Evolutionary conservation across 2,888 invertebrate species (phyloP).

Genomic region (Macropis europaea): DNA sequence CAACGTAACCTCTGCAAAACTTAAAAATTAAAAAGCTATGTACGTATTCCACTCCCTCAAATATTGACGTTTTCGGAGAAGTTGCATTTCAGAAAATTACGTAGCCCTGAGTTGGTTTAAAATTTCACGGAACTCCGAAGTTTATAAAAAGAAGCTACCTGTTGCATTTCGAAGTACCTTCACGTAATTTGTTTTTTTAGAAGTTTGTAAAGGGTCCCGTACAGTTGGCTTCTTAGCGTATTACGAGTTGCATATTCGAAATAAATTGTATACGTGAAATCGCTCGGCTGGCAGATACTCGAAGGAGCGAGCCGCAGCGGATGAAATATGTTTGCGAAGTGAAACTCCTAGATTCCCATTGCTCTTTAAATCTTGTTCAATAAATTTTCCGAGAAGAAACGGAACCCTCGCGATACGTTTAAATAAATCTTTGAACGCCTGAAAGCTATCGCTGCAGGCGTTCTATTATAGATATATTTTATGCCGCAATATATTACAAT

Average conservation of each 20-base stretch:
- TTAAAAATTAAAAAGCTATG: too few relatives aligned
- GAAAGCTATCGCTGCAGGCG: conserved; percentile 37
- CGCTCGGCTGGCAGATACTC: neutral
- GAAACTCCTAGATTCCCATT: conserved; percentile 44
- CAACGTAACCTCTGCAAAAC: too few relatives aligned
- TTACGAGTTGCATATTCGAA: conserved; percentile 11
- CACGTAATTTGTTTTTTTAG: neutral
- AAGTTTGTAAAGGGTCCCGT: neutral
- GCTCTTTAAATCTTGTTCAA: conserved; percentile 44
- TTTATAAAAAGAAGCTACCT: too few relatives aligned
- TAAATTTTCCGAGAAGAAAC: conserved; percentile 46
- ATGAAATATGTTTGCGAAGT: conserved; percentile 30
- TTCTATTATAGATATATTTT: conserved; percentile 45
- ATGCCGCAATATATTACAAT: conserved; percentile 46
- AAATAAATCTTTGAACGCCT: conserved; percentile 40
- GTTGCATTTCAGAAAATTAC: too few relatives aligned
- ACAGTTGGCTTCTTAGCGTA: neutral
- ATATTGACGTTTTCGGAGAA: too few relatives aligned
- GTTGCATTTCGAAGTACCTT: neutral
- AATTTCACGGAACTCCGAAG: too few relatives aligned
- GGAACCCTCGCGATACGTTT: conserved; percentile 2
- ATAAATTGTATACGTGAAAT: conserved; percentile 20
- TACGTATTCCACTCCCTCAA: too few relatives aligned
- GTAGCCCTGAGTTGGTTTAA: too few relatives aligned
- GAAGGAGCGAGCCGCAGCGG: neutral